Evolutionary conservation across 2,113 vertebrate genomes (phyloP), one percentile per base, ranked within the genome.

Genomic region (Haliaeetus leucogaster): DNA sequence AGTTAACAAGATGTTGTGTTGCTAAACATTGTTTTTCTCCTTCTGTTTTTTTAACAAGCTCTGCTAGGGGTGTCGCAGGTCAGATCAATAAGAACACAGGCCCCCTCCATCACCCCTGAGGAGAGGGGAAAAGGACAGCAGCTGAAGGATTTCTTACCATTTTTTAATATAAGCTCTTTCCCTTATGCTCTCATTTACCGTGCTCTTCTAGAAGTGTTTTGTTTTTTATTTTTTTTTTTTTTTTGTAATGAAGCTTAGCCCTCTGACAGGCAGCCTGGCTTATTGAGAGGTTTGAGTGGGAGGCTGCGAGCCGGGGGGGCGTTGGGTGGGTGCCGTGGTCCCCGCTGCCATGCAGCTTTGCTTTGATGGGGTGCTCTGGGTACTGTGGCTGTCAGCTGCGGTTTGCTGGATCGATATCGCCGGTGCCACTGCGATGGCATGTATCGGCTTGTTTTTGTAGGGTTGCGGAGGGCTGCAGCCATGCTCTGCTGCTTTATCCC

Each of bases 1-100:
- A 84, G 92, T 56, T 96, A 98, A 98, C 92, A 95, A 97, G 97
- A 90, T 83, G 91, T 71, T 84, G 86, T 92, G 96, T 6, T 81
- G 94, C 88, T 52, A 55, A 92, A 42, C 95, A 47, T 55, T 81
- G 95, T 50, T 96, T 96, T 96, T 53, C 16, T 88, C 95, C 65
- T 77, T 48, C 19, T 45, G 63, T 40, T 43, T 45, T 61, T 61
- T 13, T 90, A 93, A 89, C 34, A 42, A 89, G 89, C 91, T 77
- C 32, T 34, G 86, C 81, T 29, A 22, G 22, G 89, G 89, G 77
- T 74, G 92, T 2, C 15, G 27, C 9, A 5, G 95, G 80, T 82
- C 80, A 45, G 90, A 92, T 95, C 92, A 17, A 87, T 82, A 32
- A 15, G 61, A 87, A 50, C 53, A 0, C 25, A 18, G 67, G 40